A percentile compares a stretch with the other conserved stretches of the same genome.
phyloP scores from a whole-genome alignment of 2,113 vertebrate genomes.

The Vanacampus margaritifer region DNA sequence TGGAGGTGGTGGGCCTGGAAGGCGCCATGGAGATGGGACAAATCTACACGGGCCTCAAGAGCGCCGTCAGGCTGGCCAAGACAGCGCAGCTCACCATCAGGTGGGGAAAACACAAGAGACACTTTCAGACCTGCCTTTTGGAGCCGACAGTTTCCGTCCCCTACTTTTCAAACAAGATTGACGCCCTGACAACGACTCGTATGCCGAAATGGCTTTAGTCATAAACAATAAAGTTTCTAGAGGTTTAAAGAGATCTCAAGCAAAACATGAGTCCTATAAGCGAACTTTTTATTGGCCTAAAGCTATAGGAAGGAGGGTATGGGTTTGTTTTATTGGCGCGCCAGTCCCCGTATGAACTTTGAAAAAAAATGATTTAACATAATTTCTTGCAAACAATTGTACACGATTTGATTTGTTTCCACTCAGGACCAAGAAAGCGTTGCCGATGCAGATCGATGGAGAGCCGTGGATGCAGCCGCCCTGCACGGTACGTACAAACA shows the following conservation, averaged over 20 bases:
- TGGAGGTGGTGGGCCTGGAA: constrained; percentile 90
- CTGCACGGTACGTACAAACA: constrained; percentile 78
- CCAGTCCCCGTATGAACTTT: too few relatives aligned
- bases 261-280: too few relatives aligned
- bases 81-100: constrained; percentile 86
- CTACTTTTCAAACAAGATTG: neutral
- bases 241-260: too few relatives aligned
- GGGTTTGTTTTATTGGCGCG: too few relatives aligned
- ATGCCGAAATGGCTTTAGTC: too few relatives aligned
- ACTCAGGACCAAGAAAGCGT: constrained; percentile 81
- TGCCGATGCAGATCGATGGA: constrained; percentile 95
- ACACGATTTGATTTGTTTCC: neutral
- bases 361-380: too few relatives aligned
- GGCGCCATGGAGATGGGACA: constrained; percentile 92
- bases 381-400: too few relatives aligned
- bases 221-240: too few relatives aligned
- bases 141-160: neutral
- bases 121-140: neutral
- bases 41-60: constrained; percentile 91
- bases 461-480: constrained; percentile 95
- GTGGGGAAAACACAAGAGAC: constrained; percentile 54
- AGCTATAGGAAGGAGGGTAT: too few relatives aligned
- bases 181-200: neutral
- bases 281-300: too few relatives aligned
- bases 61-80: constrained; percentile 84